Evolutionary conservation across 2,113 vertebrate species (phyloP), one percentile per base, ranked within the genome.

Genomic region (Copsychus sechellarum): DNA sequence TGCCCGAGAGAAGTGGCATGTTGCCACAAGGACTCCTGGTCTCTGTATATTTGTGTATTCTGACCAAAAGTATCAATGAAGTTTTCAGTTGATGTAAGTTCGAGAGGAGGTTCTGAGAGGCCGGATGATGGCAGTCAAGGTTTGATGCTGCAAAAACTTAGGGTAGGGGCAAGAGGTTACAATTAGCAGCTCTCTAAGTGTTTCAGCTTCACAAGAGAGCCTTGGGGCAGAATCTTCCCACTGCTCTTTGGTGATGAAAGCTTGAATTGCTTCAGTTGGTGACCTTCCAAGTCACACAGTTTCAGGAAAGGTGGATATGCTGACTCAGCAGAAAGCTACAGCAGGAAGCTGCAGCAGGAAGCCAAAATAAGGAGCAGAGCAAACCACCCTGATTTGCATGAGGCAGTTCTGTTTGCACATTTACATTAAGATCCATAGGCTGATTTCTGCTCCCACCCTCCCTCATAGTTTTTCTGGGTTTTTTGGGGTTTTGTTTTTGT

Each of bases 381-480:
- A 64, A 86, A 70, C 31, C 22, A 14, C 26, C 11, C 5, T 40
- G 45, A 29, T 48, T 43, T 93, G 38, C 61, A 62, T 20, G 21
- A 57, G 28, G 25, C 12, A 42, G 22, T 81, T 73, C 36, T 86
- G 18, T 48, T 84, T 79, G 13, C 29, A 25, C 5, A 3, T 78
- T 74, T 66, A 25, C 20, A 4, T 50, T 57, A 48, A 86, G 64
- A 53, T 14, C 13, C 21, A 26, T 3, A 26, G 53, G 15, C 21
- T 47, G 42, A 23, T 51, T 72, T 20, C 20, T n/a, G 17, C 18
- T n/a, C 1, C 0, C 8, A 8, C 2, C 3, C 5, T 5, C 3
- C 4, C 4, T 4, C 11, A 29, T 19, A 18, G 16, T 33, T 54
- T 42, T 43, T 33, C 43, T 45, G 43, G 40, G 38, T 7, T 20